Base-by-base conservation (phyloP, 2,888 invertebrate species). In the Ophion ventricosus region DNA sequence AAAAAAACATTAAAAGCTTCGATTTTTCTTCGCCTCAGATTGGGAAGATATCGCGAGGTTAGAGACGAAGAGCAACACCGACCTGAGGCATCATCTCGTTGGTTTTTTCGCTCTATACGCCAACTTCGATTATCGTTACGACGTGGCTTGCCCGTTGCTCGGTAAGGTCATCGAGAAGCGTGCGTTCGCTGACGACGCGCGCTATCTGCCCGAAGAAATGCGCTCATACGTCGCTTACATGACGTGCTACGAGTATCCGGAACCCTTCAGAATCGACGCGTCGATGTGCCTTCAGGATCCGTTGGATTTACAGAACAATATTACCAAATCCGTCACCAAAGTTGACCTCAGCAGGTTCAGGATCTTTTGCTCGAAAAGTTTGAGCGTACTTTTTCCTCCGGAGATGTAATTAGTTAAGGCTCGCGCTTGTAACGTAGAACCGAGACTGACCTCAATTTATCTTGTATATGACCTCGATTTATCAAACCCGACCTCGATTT, bases 221-320 rank as follows among this genome's bases (percentile, higher is more conserved):
- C 69, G 77, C 2, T 87, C 87, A 0, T 94, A 94, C 81, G 85
- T 91, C 2, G 69, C 85, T 20, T 91, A 93, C 87, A 75, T 93
- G 20, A 77, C 85, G 11, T 83, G 49, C 5, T 75, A 3, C 69
- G 78, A 54, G 76, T 74, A 89, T 67, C 86, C 88, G 2, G 92
- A 94, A 89, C 88, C 90, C 40, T 94, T 94, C 75, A 90, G 93
- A 29, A 89, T 92, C 17, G 89, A 92, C 70, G 91, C 93, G 1
- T 89, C 92, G 0, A 94, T 95, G 90, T 95, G 95, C 79, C 92
- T 96, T 8, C 95, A 96, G 89, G 95, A 96, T 93, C 95, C 95
- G 0, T 94, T 95, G 77, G 95, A 95, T 90, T 91, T 95, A 35
- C 95, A 94, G 86, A 94, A 94, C 85, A 96, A 95, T 90, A 90